These are phyloP conservation scores for Jordanella pulchra DNA, from an alignment of 2,797 vertebrate genomes.

Conservation along the genomic window DNA sequence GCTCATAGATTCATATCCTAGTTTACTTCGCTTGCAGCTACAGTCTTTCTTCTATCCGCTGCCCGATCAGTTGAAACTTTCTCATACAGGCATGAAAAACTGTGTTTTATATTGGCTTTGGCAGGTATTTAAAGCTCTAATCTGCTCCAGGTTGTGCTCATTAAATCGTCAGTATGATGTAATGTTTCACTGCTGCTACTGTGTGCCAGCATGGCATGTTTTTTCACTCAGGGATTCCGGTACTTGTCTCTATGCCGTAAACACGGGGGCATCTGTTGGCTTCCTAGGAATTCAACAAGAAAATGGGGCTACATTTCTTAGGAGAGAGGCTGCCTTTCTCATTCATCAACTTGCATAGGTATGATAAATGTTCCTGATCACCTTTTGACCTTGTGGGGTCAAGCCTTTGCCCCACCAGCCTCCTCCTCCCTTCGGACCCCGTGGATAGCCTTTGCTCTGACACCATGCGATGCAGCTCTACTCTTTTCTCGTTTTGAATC, in stretches of 20 bases:
- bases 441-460: constrained; percentile 59
- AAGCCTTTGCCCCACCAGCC: constrained; percentile 65
- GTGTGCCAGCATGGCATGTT: constrained; percentile 71
- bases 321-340: constrained; percentile 57
- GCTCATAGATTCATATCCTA: constrained; percentile 47
- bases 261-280: constrained; percentile 74
- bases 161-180: constrained; percentile 76
- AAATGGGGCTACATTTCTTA: constrained; percentile 57
- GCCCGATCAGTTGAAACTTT: constrained; percentile 56
- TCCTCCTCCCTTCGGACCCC: constrained; percentile 44
- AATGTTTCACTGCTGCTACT: constrained; percentile 61
- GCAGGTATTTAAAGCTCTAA: constrained; percentile 74
- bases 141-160: constrained; percentile 71
- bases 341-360: constrained; percentile 60
- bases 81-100: constrained; percentile 70
- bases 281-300: constrained; percentile 55
- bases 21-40: constrained; percentile 26
- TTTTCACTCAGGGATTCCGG: constrained; percentile 73
- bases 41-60: constrained; percentile 59
- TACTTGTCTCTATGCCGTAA: constrained; percentile 70
- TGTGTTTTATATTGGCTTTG: constrained; percentile 68
- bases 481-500: constrained; percentile 49
- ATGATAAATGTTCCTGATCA: constrained; percentile 80
- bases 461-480: constrained; percentile 31
- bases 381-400: constrained; percentile 74